Base-by-base conservation (phyloP, 2,888 invertebrate genomes). In the Zaprionus bogoriensis region DNA sequence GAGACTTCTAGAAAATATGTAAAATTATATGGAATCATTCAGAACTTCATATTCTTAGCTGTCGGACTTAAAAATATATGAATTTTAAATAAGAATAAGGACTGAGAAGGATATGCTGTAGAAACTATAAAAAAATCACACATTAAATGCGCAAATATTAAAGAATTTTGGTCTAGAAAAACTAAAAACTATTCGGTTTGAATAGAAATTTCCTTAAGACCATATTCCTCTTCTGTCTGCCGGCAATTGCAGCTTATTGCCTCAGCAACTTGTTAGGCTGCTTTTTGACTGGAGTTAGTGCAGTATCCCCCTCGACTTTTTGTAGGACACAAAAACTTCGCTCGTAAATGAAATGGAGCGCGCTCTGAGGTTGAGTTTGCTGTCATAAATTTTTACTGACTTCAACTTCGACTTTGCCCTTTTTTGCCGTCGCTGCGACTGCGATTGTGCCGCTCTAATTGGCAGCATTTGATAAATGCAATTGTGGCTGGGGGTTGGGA, bases 381-480 rank as follows among this genome's bases (percentile, higher is more conserved):
- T 69, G 72, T 77, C 80, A 79, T 81, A 79, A 83, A 83, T 86
- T 80, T 80, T 82, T 74, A 80, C 63, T 75, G 79, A 65, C 61
- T 65, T 45, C 19, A 32, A 9, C 27, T n/a, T 59, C 14, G 61
- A 61, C 44, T 52, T 54, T 38, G 39, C 28, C 47, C 63, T 42
- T 57, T 72, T 50, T 32, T 32, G n/a, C 12, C 14, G 32, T 32
- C 6, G 32, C 12, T n/a, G n/a, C 32, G 32, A 32, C 32, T 14
- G 3, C 5, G 39, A 14, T 25, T 20, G 9, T 19, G 10, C 14
- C 30, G 44, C 55, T 52, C 79, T 80, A 80, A 80, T 80, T 80
- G 80, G 79, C 83, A 70, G 83, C 76, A 65, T 74, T 80, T 85
- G 83, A 76, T 79, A 76, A 85, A 78, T 78, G 76, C 85, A 75